Evolutionary conservation across 1,140 invertebrate genomes (phyloP), one percentile per base, ranked within the genome.

Genomic region (Drosophila watanabei): DNA sequence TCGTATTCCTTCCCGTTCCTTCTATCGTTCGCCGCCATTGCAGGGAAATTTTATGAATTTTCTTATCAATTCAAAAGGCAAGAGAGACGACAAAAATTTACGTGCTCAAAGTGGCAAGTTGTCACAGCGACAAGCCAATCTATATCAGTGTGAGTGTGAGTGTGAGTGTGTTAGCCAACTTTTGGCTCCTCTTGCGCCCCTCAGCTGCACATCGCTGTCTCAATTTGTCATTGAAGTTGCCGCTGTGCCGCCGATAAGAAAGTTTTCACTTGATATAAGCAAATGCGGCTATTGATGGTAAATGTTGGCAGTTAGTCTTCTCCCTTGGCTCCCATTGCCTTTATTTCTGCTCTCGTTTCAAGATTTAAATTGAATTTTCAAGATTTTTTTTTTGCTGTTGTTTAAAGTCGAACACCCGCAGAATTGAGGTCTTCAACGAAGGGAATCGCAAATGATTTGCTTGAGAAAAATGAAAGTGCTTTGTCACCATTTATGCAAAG

Each of bases 161-260:
- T 20, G 49, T 49, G 30, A 59, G 39, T 81, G 71, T 69, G 65
- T 72, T 69, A 64, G 83, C 58, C 49, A 83, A 83, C 71, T 88
- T 89, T 84, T 70, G 59, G 59, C 65, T 56, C 62, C 43, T 58
- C 41, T 18, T 56, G 51, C 56, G 46, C 46, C 61, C 57, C 35
- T 35, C 39, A 43, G 56, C 63, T 51, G 56, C 72, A 70, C 68
- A 30, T 52, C 72, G 64, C 78, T 81, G 71, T 85, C 86, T 81
- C 85, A 89, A 89, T 89, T 89, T 89, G 85, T 89, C 85, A 89
- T 79, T 89, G 81, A 85, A 89, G 85, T 90, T 90, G 86, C 81
- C 71, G 77, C 75, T 79, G 85, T 70, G 77, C 69, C 59, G 85
- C 62, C 78, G 85, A 89, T 89, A 89, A 89, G 85, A 89, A 89